Conservation (phyloP, 2,888 invertebrate genomes). For the Metallyticus violacea region DNA sequence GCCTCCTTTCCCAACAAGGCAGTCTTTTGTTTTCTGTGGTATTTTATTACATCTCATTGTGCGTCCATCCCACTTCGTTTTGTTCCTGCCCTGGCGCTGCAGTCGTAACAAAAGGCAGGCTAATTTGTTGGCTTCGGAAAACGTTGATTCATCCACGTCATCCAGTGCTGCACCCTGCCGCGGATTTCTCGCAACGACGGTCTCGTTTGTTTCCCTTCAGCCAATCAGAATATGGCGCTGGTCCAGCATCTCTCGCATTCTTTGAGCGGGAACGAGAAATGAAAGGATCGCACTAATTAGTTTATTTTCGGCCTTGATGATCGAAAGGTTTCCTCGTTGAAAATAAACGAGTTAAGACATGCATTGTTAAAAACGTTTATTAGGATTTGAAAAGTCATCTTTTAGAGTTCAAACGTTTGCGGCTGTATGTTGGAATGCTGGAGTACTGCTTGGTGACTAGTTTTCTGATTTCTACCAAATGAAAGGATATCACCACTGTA, state of each 20-base stretch:
- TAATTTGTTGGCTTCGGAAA: background rate
- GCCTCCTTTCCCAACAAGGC: background rate
- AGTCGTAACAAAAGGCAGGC: background rate
- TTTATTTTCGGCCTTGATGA: background rate
- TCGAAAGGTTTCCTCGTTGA: background rate
- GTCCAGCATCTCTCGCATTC: background rate
- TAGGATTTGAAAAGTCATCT: background rate
- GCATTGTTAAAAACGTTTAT: background rate
- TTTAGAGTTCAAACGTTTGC: background rate
- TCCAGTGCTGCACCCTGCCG: no score
- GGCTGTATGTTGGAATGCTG: no score
- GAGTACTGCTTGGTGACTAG: no score
- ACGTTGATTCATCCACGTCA: background rate
- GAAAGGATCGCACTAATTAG: background rate
- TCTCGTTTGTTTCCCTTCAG: background rate
- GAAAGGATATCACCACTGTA: no score
- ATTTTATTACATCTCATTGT: background rate
- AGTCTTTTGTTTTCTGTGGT: background rate
- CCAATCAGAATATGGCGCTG: background rate
- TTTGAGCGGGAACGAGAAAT: background rate
- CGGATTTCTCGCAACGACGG: no score
- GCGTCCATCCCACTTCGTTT: background rate
- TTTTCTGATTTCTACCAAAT: no score
- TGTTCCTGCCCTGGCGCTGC: background rate
- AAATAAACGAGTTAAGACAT: background rate